Conservation (phyloP, 2,113 vertebrate genomes). For the Sisor rabdophorus region DNA sequence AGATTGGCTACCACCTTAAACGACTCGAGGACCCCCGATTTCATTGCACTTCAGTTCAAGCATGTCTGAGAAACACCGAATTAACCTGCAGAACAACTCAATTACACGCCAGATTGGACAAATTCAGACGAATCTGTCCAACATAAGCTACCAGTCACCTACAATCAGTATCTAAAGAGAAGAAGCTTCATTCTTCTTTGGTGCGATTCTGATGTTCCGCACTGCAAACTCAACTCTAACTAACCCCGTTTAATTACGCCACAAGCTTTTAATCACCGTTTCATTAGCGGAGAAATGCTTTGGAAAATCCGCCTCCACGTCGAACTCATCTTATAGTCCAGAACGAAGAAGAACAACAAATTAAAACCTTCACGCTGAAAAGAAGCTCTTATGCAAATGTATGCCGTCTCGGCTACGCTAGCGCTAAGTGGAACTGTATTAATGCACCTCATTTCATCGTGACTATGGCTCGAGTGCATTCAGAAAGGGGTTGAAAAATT, state of each 20-base stretch:
- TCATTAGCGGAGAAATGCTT: conserved; percentile 12
- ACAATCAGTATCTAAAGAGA: background rate
- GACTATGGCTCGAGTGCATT: background rate
- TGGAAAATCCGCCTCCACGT: conserved; percentile 20
- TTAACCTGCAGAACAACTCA: conserved; percentile 10
- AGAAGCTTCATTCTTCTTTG: background rate
- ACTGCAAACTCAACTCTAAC: conserved; percentile 1
- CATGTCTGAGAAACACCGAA: background rate
- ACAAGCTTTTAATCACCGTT: conserved; percentile 14
- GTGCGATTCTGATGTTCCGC: conserved; percentile 9
- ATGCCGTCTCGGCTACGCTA: background rate
- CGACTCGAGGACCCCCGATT: background rate
- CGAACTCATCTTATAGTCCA: conserved; percentile 27
- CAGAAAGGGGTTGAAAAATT: background rate
- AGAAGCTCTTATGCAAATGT: conserved; percentile 46
- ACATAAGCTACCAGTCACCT: background rate
- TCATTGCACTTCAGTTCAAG: background rate
- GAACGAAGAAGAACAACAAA: background rate
- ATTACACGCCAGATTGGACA: conserved; percentile 1
- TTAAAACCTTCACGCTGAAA: conserved; percentile 15
- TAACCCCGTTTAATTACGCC: conserved; percentile 11
- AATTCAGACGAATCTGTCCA: background rate
- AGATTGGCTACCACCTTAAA: background rate
- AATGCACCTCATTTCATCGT: conserved; percentile 2
- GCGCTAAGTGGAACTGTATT: background rate